Percentiles rank a stretch among this genome's conserved stretches.
These are phyloP conservation scores for Hydrolagus affinis DNA, from an alignment of 2,113 vertebrate species.

Conservation along the genomic window DNA sequence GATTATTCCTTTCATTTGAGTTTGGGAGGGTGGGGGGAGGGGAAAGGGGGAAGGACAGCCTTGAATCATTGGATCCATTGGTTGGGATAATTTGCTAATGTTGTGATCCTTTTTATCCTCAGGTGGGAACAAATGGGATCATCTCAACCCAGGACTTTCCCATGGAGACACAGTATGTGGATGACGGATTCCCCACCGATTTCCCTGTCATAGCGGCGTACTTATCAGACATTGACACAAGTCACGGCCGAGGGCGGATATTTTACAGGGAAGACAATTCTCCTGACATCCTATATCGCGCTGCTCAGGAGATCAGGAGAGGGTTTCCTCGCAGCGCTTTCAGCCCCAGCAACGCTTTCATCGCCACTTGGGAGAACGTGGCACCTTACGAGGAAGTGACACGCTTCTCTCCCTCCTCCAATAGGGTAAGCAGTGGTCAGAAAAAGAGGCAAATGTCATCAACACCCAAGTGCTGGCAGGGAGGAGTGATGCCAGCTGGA, in stretches of 20 bases:
- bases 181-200: constrained; percentile 86
- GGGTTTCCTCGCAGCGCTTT: constrained; percentile 69
- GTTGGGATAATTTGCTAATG: background rate
- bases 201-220: constrained; percentile 88
- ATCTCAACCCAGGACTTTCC: constrained; percentile 88
- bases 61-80: too few relatives aligned
- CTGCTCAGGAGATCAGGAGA: constrained; percentile 57
- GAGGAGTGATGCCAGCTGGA: background rate
- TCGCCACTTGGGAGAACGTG: constrained; percentile 85
- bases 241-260: constrained; percentile 65
- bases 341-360: constrained; percentile 61
- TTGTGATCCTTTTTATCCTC: background rate
- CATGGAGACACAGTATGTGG: constrained; percentile 93
- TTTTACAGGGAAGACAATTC: constrained; percentile 77
- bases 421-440: constrained; percentile 57
- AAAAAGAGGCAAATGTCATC: background rate
- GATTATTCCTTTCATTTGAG: background rate
- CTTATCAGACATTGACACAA: constrained; percentile 87
- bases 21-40: background rate
- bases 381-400: constrained; percentile 68
- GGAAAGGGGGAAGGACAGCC: too few relatives aligned
- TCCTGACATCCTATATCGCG: constrained; percentile 51
- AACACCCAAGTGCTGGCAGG: background rate
- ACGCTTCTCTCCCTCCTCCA: constrained; percentile 46
- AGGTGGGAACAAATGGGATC: constrained; percentile 96